Base-by-base conservation (phyloP, 2,888 invertebrate genomes). In the Ditylenchus weischeri region DNA sequence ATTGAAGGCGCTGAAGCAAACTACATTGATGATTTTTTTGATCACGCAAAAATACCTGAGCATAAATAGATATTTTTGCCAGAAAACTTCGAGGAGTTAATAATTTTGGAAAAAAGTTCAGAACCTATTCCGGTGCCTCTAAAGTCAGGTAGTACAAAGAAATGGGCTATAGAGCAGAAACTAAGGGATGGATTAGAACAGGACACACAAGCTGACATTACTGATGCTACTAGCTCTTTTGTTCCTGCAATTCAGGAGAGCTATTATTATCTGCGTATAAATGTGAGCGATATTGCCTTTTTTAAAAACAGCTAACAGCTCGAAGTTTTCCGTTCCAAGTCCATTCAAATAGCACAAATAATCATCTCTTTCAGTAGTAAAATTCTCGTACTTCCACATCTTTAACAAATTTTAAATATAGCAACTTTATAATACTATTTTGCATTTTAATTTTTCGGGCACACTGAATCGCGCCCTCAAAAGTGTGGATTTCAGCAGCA, bases 341-440 rank as follows among this genome's bases (percentile, higher is more conserved):
- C 50, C 50, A 50, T 50, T 21, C 50, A 50, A 50, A 50, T 19
- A 50, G 50, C 50, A 50, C 21, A 19, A 21, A 50, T 50, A 50
- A 21, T 50, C 50, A 21, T 50, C 50, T 21, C 21, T 50, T 50
- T 50, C 50, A 19, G 50, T 21, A 19, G 50, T 19, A 50, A 50
- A 50, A 19, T 50, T 50, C 6, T 50, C 50, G 50, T 21, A 50
- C 6, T 50, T 21, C 50, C 50, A 50, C 21, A 50, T 18, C 50
- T 50, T 18, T 50, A 50, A 50, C 5, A 6, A 2, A 50, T 50
- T n/a, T n/a, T n/a, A n/a, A n/a, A n/a, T n/a, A n/a, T n/a, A n/a
- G n/a, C n/a, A n/a, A n/a, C n/a, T n/a, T n/a, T n/a, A n/a, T n/a
- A n/a, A n/a, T n/a, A n/a, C n/a, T n/a, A n/a, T n/a, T n/a, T n/a